phyloP scores from a whole-genome alignment of 2,888 invertebrate genomes.

The Biston stratarius region DNA sequence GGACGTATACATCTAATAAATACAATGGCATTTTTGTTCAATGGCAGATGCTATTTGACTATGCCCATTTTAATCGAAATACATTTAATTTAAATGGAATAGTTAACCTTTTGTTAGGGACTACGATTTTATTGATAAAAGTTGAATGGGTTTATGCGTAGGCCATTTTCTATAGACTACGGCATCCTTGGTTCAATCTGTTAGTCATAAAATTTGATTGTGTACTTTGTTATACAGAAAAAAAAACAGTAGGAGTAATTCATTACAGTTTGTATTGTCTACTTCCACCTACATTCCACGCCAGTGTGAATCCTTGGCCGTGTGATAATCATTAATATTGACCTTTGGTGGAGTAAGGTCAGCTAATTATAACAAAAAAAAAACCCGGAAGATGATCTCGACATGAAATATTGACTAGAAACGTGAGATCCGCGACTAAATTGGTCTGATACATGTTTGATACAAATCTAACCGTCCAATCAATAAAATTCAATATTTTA shows the following conservation, averaged over 20 bases:
- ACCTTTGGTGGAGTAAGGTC: conserved; percentile 66
- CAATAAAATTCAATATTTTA: conserved; percentile 21
- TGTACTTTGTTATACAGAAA: conserved; percentile 8
- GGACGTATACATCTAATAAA: background rate
- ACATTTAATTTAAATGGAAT: conserved; percentile 19
- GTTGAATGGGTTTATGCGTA: conserved; percentile 19
- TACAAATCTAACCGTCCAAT: conserved; percentile 28
- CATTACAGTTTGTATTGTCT: conserved; percentile 49
- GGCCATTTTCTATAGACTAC: conserved; percentile 10
- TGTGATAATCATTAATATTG: conserved; percentile 66
- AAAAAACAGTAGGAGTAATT: conserved; percentile 49
- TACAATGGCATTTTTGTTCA: background rate
- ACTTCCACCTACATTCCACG: conserved; percentile 44
- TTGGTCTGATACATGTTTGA: conserved; percentile 39
- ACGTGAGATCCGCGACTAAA: conserved; percentile 67
- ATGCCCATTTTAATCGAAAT: conserved; percentile 13
- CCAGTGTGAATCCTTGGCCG: conserved; percentile 58
- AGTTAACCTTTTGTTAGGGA: conserved; percentile 20
- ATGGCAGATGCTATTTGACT: background rate
- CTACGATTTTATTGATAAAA: conserved; percentile 18
- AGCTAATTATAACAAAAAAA: conserved; percentile 68
- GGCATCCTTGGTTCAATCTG: conserved; percentile 21
- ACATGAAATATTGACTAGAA: conserved; percentile 60
- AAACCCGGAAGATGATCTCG: conserved; percentile 69
- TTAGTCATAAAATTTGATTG: conserved; percentile 20